These are phyloP conservation scores for Coregonus clupeaformis DNA, from an alignment of 2,113 vertebrate genomes.

Conservation along the genomic window DNA sequence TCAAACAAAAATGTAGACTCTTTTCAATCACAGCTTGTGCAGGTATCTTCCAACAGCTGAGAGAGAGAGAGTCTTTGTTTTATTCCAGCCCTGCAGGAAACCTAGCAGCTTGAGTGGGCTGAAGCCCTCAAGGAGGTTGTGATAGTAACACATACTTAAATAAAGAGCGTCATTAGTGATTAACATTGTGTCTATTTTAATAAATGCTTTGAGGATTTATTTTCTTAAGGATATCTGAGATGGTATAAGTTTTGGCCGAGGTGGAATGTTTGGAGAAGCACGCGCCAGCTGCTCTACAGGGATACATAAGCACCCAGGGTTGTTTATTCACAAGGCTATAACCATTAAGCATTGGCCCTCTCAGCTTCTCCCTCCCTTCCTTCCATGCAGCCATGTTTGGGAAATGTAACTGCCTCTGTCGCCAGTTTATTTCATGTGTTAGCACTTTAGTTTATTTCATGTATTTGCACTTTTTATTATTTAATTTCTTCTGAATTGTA, in stretches of 20 bases:
- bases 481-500: too few relatives aligned
- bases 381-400: constrained; percentile 13
- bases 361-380: constrained; percentile 22
- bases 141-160: constrained; percentile 46
- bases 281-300: constrained; percentile 39
- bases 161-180: constrained; percentile 41
- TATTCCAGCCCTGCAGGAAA: not conserved
- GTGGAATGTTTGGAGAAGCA: constrained; percentile 37
- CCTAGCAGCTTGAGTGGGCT: constrained; percentile 1
- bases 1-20: not conserved
- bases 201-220: constrained; percentile 71
- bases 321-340: constrained; percentile 51
- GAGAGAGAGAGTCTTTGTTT: too few relatives aligned
- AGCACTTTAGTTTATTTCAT: too few relatives aligned
- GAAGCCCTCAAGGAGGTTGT: constrained; percentile 25
- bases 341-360: constrained; percentile 36
- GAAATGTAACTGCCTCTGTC: too few relatives aligned
- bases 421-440: too few relatives aligned
- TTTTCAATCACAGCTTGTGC: not conserved
- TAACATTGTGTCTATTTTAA: constrained; percentile 54
- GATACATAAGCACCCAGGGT: constrained; percentile 20
- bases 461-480: too few relatives aligned
- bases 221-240: constrained; percentile 66
- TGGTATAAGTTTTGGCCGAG: constrained; percentile 63
- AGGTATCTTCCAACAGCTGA: not conserved